These are phyloP conservation scores for Actinopyga echinites DNA, from an alignment of 53 echinoderm and acorn worm species.

Conservation along the genomic window DNA sequence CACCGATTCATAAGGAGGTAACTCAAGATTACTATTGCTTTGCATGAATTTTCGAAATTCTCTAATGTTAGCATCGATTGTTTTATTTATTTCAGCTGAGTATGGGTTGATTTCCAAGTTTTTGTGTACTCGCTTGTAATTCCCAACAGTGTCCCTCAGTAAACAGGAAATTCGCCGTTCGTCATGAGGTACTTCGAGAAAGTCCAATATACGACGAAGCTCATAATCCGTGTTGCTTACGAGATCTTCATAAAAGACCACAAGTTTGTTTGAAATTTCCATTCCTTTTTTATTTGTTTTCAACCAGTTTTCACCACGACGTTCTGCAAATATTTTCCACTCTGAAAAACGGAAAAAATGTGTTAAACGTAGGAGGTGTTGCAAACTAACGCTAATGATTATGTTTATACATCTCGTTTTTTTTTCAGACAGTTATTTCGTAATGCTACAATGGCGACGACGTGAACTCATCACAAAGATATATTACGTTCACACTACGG, in stretches of 20 bases:
- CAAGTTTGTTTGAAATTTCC: background rate
- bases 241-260: constrained; percentile 2
- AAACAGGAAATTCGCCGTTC: background rate
- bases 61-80: background rate
- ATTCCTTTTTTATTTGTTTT: background rate
- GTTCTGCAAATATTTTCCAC: background rate
- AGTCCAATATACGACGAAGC: constrained; percentile 6
- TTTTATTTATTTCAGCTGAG: background rate
- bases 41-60: background rate
- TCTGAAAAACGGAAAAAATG: background rate
- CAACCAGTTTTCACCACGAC: background rate
- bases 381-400: too few relatives aligned
- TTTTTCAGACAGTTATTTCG: too few relatives aligned
- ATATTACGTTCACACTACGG: too few relatives aligned
- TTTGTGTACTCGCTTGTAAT: constrained; percentile 11
- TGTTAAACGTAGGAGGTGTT: too few relatives aligned
- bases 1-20: background rate
- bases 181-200: background rate
- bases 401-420: too few relatives aligned
- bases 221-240: background rate
- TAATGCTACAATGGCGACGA: too few relatives aligned
- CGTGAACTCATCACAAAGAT: too few relatives aligned
- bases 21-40: too few relatives aligned
- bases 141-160: background rate
- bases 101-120: background rate